Evolutionary conservation across 2,888 invertebrate genomes (phyloP).

Genomic region (Macrosiphum euphorbiae): DNA sequence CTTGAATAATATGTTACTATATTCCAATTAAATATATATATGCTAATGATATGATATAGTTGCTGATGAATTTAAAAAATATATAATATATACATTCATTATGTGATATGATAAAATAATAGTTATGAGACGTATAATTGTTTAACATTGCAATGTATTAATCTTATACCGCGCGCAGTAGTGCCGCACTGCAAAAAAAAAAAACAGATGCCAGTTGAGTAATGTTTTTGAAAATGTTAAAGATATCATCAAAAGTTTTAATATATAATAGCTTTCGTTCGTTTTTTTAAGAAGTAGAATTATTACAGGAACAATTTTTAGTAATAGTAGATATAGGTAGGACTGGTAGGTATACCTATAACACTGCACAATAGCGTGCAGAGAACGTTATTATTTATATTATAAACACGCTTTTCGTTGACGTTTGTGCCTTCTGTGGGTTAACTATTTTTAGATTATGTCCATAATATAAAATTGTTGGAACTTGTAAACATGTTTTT

Average conservation of each 20-base stretch:
- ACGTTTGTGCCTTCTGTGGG: neutral
- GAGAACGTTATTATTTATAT: neutral
- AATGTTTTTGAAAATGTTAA: neutral
- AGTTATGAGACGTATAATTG: neutral
- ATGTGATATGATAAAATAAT: neutral
- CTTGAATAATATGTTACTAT: too few relatives aligned
- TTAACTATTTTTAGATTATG: neutral
- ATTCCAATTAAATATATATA: neutral
- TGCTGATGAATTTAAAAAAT: neutral
- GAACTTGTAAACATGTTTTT: neutral
- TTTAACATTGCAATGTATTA: neutral
- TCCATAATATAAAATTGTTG: neutral
- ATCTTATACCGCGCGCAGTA: neutral
- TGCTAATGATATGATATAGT: too few relatives aligned
- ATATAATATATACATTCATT: neutral
- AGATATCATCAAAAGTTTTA: neutral
- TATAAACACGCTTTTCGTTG: neutral
- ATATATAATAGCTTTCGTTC: neutral
- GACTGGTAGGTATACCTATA: neutral
- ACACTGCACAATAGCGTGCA: neutral
- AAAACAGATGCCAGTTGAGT: neutral
- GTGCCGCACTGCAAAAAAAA: neutral
- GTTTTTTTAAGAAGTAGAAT: neutral
- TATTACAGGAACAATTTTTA: neutral
- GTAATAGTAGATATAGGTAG: too few relatives aligned